Evolutionary conservation across 2,888 invertebrate genomes (phyloP).

Genomic region (Chloroclysta siterata): DNA sequence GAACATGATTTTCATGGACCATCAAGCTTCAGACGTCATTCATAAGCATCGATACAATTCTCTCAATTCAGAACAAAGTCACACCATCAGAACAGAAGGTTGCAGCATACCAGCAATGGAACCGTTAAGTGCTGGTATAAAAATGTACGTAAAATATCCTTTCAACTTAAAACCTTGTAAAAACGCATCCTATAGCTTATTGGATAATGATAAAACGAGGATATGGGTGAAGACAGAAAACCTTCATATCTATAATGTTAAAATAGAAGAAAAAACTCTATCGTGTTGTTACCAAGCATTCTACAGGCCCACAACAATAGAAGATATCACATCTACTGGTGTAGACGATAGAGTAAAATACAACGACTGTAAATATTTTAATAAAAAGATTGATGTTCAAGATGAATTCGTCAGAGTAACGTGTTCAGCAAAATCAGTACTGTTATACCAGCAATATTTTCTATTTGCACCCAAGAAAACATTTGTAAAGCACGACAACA

Average conservation of each 20-base stretch:
- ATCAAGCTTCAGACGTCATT: constrained; percentile 15
- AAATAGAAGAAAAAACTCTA: constrained; percentile 56
- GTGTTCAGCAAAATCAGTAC: constrained; percentile 72
- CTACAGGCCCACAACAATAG: constrained; percentile 32
- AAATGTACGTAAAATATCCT: constrained; percentile 43
- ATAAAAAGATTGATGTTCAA: constrained; percentile 58
- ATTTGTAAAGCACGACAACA: constrained; percentile 36
- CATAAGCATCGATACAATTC: constrained; percentile 15
- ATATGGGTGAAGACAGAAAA: constrained; percentile 77
- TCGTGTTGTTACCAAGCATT: constrained; percentile 85
- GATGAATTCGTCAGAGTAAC: constrained; percentile 87
- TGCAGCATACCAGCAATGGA: constrained; percentile 86
- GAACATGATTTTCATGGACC: constrained; percentile 22
- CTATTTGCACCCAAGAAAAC: constrained; percentile 81
- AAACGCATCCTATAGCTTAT: constrained; percentile 49
- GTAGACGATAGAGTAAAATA: constrained; percentile 70
- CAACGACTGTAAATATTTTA: constrained; percentile 72
- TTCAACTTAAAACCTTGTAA: constrained; percentile 22
- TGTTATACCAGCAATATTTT: constrained; percentile 87
- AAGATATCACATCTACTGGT: constrained; percentile 29
- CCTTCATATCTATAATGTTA: constrained; percentile 74
- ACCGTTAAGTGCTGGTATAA: constrained; percentile 80
- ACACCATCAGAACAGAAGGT: constrained; percentile 83
- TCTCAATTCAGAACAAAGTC: constrained; percentile 42
- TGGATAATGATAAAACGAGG: constrained; percentile 82